Evolutionary conservation across 2,113 vertebrate genomes (phyloP), one percentile per base, ranked within the genome.

Genomic region (Nematolebias whitei): DNA sequence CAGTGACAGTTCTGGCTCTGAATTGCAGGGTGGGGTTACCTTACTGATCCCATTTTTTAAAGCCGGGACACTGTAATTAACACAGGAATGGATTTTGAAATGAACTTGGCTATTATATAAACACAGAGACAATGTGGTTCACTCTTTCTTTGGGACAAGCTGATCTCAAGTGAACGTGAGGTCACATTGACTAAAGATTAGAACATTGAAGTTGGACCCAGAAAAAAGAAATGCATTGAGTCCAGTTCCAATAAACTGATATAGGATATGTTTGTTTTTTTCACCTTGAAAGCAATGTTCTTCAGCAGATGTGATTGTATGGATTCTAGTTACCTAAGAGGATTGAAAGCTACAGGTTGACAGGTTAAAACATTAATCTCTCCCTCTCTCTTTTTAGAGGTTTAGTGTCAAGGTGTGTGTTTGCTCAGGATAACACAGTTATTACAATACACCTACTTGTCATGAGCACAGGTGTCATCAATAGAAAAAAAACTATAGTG

Each of bases 311-410:
- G 44, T 10, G 41, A 48, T 44, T 54, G 32, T 8, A 35, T 10
- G 43, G 15, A 16, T 74, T 51, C 54, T 1, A 8, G 44, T 66
- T 70, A 76, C 55, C 57, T 47, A 55, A 68, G 44, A 56, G 56
- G 57, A 68, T 74, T 26, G 47, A 29, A 63, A 51, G 68, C 74
- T 39, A 82, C 24, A 74, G 74, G 69, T 59, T 62, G 55, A 43
- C 24, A 68, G 77, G 85, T 83, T 73, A 80, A 73, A 78, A 63
- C 26, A 20, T 62, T 53, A 67, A 71, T 76, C 63, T 75, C 71
- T 76, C 63, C 73, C 71, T 78, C 39, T 61, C 53, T 60, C 66
- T 63, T 35, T 18, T 43, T 74, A 72, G 69, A 72, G 54, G 44
- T 60, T 71, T 53, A 1, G 12, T 74, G 65, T 77, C 64, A 69